These are phyloP conservation scores for Perithous albicinctus DNA, from an alignment of 2,888 invertebrate genomes.

Conservation along the genomic window DNA sequence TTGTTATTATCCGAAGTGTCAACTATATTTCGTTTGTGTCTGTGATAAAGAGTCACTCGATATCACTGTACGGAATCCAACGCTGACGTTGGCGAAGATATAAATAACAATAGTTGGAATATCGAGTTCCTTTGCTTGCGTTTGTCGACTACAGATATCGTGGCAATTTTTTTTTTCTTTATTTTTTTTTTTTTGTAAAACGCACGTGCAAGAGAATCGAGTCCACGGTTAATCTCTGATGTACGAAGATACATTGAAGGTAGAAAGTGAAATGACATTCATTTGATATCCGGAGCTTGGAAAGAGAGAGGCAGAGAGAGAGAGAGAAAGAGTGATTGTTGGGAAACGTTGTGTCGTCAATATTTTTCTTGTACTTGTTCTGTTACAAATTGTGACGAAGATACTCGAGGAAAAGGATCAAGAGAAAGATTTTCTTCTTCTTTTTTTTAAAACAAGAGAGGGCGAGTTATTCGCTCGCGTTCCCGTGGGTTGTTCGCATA, in stretches of 20 bases:
- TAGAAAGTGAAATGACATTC: conserved; percentile 62
- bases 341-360: too few relatives aligned
- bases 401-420: neutral
- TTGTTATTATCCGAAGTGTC: neutral
- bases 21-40: neutral
- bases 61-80: neutral
- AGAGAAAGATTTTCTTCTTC: too few relatives aligned
- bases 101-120: conserved; percentile 7
- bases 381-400: too few relatives aligned
- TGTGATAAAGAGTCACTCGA: conserved; percentile 17
- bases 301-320: conserved; percentile 2
- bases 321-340: neutral
- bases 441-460: conserved; percentile 5
- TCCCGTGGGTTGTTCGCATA: conserved; percentile 80
- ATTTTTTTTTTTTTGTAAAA: too few relatives aligned
- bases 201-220: conserved; percentile 3
- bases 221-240: neutral
- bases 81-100: neutral
- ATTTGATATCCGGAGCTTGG: conserved; percentile 24
- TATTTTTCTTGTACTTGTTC: too few relatives aligned
- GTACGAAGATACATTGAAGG: conserved; percentile 28
- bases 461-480: conserved; percentile 57
- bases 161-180: conserved; percentile 6
- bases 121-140: conserved; percentile 7
- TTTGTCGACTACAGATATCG: neutral